Percentiles rank a stretch among this genome's conserved stretches.
These are phyloP conservation scores for Xylocampa areola DNA, from an alignment of 2,888 invertebrate genomes.

Conservation along the genomic window DNA sequence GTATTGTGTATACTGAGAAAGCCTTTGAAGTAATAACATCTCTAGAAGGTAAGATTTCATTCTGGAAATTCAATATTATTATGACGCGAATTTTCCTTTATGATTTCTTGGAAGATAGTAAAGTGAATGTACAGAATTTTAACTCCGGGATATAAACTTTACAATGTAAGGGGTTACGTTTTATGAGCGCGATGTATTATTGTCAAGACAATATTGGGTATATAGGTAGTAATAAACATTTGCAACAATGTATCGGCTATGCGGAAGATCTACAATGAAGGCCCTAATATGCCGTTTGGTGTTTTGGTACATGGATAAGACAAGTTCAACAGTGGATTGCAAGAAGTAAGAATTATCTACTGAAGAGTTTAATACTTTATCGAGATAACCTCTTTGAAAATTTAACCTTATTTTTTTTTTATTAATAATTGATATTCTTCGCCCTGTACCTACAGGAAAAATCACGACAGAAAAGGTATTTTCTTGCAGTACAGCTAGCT, in stretches of 20 bases:
- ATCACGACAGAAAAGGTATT: too few relatives aligned
- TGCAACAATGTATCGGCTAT: conserved; percentile 17
- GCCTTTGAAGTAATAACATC: conserved; percentile 39
- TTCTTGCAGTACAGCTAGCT: too few relatives aligned
- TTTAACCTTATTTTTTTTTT: too few relatives aligned
- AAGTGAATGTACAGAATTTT: conserved; percentile 12
- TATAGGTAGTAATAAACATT: conserved; percentile 11
- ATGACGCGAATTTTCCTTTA: conserved; percentile 22
- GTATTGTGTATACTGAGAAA: conserved; percentile 53
- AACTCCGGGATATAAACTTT: conserved; percentile 15
- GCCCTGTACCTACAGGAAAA: too few relatives aligned
- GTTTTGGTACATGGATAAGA: too few relatives aligned
- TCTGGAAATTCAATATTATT: conserved; percentile 6
- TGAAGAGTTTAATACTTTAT: too few relatives aligned
- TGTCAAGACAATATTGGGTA: conserved; percentile 25
- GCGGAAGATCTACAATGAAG: too few relatives aligned
- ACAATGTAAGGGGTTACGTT: conserved; percentile 22
- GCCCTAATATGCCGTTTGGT: too few relatives aligned
- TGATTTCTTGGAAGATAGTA: conserved; percentile 14
- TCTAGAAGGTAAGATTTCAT: conserved; percentile 7
- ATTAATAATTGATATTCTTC: too few relatives aligned
- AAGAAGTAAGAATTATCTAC: too few relatives aligned
- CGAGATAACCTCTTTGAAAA: too few relatives aligned
- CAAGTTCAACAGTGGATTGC: too few relatives aligned
- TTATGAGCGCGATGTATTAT: conserved; percentile 19